These are phyloP conservation scores for Ferdinandea cuprea DNA, from an alignment of 2,888 invertebrate genomes.

Conservation along the genomic window DNA sequence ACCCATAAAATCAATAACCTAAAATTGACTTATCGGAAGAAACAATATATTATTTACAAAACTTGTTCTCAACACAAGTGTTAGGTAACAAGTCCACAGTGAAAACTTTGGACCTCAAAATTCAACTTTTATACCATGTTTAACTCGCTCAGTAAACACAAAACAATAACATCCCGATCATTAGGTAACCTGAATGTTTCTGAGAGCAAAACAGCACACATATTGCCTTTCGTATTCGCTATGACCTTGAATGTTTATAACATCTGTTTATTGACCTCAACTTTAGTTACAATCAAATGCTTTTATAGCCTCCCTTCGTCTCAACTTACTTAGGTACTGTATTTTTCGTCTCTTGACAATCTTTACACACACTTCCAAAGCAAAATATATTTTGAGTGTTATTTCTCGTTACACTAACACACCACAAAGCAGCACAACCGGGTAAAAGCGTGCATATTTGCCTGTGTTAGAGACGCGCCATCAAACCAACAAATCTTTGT, in stretches of 20 bases:
- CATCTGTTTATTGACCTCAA: constrained; percentile 71
- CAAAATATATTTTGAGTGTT: not conserved
- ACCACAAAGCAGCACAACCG: not conserved
- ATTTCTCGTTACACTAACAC: not conserved
- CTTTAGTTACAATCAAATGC: constrained; percentile 28
- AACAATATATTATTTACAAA: not conserved
- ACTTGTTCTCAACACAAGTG: not conserved
- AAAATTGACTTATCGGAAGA: not conserved
- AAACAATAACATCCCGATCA: not conserved
- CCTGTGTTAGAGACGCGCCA: constrained; percentile 8
- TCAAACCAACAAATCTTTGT: constrained; percentile 24
- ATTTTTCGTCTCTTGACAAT: not conserved
- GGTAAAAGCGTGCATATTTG: not conserved
- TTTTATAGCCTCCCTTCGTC: constrained; percentile 13
- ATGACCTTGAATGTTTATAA: constrained; percentile 58
- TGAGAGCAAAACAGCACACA: not conserved
- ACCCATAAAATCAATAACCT: not conserved
- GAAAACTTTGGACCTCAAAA: not conserved
- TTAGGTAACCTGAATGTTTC: constrained; percentile 10
- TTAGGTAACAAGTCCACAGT: not conserved
- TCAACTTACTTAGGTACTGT: not conserved
- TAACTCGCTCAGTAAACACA: not conserved
- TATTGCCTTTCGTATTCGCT: not conserved
- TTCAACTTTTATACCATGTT: too few species aligned
- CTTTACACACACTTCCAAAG: not conserved